Evolutionary conservation across 2,888 invertebrate species (phyloP), one percentile per base, ranked within the genome.

Genomic region (Limnephilus auricula): DNA sequence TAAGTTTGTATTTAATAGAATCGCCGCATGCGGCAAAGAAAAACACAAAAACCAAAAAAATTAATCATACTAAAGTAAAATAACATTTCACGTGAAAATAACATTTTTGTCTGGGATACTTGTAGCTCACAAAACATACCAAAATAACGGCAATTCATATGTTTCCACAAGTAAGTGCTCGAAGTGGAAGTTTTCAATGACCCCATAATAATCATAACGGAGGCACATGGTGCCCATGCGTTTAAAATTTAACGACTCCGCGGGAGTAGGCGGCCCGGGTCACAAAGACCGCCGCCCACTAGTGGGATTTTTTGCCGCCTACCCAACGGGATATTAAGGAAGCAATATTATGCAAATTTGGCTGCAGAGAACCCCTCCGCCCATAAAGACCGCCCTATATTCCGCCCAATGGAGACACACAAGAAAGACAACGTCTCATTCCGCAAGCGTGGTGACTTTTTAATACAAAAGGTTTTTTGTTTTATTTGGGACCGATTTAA

Each of bases 271-370:
- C 40, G 78, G 78, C 87, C 78, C 32, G n/a, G 87, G 78, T 25
- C 92, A 87, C 34, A 88, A 45, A 83, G 88, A 65, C 89, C 85
- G 88, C 82, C 89, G 86, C 90, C 88, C 87, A 65, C 87, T 79
- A 12, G 85, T 83, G 84, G 65, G 91, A 88, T 92, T 94, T 95
- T 93, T 92, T 90, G 79, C 78, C 94, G 94, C 94, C 89, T 94
- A 94, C 94, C 94, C 91, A 94, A 94, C 94, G 94, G 95, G 94
- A 95, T 95, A 95, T 95, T 95, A 95, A 95, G 94, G 94, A 95
- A 95, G 95, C 95, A 95, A 96, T 95, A 95, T 95, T 95, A 95
- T 95, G 95, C 95, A 95, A 95, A 95, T 95, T 94, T 93, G 94
- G 94, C 94, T 95, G 94, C 95, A 94, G 95, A 94, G 95, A 90